Base-by-base conservation (phyloP, 2,113 vertebrate species). In the Aspiorhynchus laticeps region DNA sequence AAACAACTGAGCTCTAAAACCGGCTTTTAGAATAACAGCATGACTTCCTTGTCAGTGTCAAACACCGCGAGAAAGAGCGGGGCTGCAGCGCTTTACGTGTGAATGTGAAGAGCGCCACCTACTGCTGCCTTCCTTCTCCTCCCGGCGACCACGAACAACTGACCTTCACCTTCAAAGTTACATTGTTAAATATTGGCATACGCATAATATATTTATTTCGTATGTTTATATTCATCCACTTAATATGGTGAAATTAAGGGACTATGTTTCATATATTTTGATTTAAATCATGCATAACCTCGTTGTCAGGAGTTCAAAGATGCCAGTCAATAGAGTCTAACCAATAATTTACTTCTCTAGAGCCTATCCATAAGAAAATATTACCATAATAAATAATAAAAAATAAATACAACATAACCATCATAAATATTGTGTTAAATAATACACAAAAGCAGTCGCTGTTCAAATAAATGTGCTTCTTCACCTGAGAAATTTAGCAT, bases 11-110 rank as follows among this genome's bases (percentile, higher is more conserved):
- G 36, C 38, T 83, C 63, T n/a, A 17, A 82, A 51, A 14, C 80
- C 63, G 63, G 80, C 28, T 83, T 83, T 48, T 7, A 31, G 63
- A 48, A 51, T 33, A 11, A 69, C 43, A 51, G 28, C 63, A 33
- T 51, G 43, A 71, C 63, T 71, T 83, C 80, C 80, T 46, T 15
- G 80, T 71, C 26, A 14, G 17, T 71, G 61, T 28, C 15, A 83
- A 83, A 24, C 48, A 36, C 4, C 80, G 80, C 80, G 80, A 83
- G 63, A 83, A 11, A 51, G 43, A 46, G 17, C n/a, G 15, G 17
- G 6, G 15, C 12, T 43, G 8, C 21, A 5, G 31, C 4, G 41
- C 4, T 67, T 63, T 5, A 15, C 33, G 12, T 0, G 6, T 1
- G 4, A 9, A 46, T 2, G n/a, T 67, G 38, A 6, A 80, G 11